Evolutionary conservation across 2,113 vertebrate species (phyloP).

Genomic region (Stercorarius parasiticus): DNA sequence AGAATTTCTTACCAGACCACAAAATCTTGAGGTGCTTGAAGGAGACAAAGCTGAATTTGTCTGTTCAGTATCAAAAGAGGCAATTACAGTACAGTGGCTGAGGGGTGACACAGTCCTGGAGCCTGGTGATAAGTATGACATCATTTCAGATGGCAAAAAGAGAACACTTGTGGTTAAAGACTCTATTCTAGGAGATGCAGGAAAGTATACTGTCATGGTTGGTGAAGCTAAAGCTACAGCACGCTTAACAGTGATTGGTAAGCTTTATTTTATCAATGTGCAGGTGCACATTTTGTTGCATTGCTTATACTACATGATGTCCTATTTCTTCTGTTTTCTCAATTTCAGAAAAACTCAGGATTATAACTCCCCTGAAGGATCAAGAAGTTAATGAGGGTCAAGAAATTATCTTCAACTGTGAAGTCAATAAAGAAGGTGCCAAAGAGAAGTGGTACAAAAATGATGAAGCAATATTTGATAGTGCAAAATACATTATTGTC

Average conservation of each 20-base stretch:
- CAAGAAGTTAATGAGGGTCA: conserved; percentile 86
- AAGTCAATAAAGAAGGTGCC: conserved; percentile 92
- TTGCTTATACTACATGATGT: background rate
- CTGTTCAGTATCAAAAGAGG: conserved; percentile 93
- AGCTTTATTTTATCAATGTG: conserved; percentile 25
- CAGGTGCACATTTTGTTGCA: background rate
- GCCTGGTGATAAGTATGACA: conserved; percentile 85
- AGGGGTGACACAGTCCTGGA: conserved; percentile 80
- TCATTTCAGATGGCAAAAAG: conserved; percentile 92
- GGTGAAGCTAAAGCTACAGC: conserved; percentile 87
- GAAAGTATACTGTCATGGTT: conserved; percentile 83
- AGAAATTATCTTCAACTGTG: conserved; percentile 93
- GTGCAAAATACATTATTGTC: conserved; percentile 89
- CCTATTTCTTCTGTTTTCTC: background rate
- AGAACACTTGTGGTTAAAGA: conserved; percentile 86
- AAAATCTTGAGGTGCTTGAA: conserved; percentile 91
- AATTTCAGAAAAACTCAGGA: conserved; percentile 90
- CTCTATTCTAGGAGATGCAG: conserved; percentile 85
- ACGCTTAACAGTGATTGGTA: conserved; percentile 88
- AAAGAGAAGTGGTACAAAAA: conserved; percentile 97
- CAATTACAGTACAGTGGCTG: conserved; percentile 89
- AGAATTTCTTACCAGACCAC: conserved; percentile 91
- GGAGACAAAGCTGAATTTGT: conserved; percentile 92
- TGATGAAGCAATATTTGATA: conserved; percentile 92
- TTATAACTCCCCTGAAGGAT: conserved; percentile 91